phyloP scores from a whole-genome alignment of 2,113 vertebrate species.

The Chloropsis hardwickii region DNA sequence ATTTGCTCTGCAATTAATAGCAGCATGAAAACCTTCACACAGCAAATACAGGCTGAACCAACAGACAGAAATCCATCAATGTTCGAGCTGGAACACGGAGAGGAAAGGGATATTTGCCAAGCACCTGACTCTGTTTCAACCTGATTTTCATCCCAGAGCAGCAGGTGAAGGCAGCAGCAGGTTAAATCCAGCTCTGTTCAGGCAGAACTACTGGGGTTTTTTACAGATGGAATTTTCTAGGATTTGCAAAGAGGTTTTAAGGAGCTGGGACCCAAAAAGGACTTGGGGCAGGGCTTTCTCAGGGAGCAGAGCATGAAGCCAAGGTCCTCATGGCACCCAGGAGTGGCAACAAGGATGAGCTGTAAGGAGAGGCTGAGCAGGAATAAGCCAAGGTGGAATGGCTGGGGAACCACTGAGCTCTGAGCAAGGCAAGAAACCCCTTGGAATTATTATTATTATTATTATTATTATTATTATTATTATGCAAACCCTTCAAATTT shows the following conservation, averaged over 20 bases:
- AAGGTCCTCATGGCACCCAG: not conserved
- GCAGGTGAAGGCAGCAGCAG: not conserved
- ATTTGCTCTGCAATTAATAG: not conserved
- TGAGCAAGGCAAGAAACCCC: not conserved
- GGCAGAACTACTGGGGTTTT: not conserved
- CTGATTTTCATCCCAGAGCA: not conserved
- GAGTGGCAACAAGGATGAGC: not conserved
- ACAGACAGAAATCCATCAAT: not conserved
- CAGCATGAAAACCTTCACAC: not conserved
- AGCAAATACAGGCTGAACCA: not conserved
- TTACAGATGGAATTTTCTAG: not conserved
- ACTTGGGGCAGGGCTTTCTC: not conserved
- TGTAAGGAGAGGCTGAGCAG: fast-evolving
- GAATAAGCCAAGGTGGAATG: not conserved
- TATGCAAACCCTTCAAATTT: not conserved
- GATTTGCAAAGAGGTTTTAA: not conserved
- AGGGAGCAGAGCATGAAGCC: fast-evolving
- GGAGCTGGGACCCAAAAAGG: not conserved
- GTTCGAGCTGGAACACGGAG: not conserved
- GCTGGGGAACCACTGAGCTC: not conserved
- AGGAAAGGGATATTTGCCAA: not conserved
- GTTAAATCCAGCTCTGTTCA: not conserved
- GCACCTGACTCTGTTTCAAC: not conserved
- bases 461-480: not conserved
- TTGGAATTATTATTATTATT: not conserved